Percentiles rank a stretch among this genome's conserved stretches.
Evolutionary conservation across 2,888 invertebrate genomes (phyloP).

Genomic region (Cordilura impudica): DNA sequence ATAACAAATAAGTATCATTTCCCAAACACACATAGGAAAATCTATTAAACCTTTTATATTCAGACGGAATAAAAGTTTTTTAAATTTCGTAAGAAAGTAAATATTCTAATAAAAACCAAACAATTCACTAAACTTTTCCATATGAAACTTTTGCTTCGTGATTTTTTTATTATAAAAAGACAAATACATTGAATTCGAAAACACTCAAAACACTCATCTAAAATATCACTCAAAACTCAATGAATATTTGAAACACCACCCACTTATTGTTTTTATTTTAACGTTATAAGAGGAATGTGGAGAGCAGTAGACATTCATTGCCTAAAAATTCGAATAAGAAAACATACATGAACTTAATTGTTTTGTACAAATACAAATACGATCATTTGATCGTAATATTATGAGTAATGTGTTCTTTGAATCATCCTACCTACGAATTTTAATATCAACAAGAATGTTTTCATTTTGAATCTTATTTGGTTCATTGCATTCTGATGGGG

Average conservation of each 20-base stretch:
- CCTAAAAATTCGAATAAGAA: conserved; percentile 36
- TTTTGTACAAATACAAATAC: conserved; percentile 21
- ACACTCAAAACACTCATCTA: neutral
- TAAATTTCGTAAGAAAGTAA: no score
- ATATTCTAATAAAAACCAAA: no score
- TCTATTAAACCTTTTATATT: no score
- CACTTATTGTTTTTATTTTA: conserved; percentile 13
- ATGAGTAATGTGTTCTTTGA: conserved; percentile 19
- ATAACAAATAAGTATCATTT: no score
- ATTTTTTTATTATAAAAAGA: no score
- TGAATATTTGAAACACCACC: conserved; percentile 20
- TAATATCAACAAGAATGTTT: neutral
- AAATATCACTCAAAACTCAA: conserved; percentile 15
- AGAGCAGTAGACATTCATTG: neutral
- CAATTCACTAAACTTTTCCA: no score
- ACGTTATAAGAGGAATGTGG: neutral
- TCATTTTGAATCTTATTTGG: neutral
- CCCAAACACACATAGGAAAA: no score
- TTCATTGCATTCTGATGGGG: conserved; percentile 4
- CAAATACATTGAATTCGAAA: no score
- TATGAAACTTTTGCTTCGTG: no score
- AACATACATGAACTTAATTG: conserved; percentile 1
- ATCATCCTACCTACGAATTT: conserved; percentile 3
- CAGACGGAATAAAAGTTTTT: no score
- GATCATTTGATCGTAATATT: conserved; percentile 35